Conservation (phyloP, 2,888 invertebrate species). For the Corbicula japonica region DNA sequence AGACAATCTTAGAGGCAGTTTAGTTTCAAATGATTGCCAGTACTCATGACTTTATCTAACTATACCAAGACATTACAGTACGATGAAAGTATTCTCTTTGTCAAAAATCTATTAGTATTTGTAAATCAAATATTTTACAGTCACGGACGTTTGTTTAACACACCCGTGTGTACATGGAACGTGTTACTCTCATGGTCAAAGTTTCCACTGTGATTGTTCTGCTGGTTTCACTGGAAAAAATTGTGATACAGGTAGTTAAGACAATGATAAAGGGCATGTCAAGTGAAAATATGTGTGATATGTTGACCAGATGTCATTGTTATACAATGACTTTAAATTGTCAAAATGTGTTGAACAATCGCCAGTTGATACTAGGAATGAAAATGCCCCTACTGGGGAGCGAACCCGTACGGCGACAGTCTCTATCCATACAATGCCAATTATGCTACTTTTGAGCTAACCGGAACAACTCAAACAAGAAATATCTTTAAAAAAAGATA, state of each 20-base stretch:
- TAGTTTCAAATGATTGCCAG: too few relatives aligned
- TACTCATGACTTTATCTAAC: too few relatives aligned
- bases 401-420: background rate
- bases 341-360: background rate
- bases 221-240: slow-evolving; percentile 10
- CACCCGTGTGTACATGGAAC: slow-evolving; percentile 14
- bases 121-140: background rate
- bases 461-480: too few relatives aligned
- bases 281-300: background rate
- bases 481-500: too few relatives aligned
- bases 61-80: too few relatives aligned
- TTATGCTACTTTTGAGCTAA: too few relatives aligned
- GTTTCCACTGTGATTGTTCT: slow-evolving; percentile 11
- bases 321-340: background rate
- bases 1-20: too few relatives aligned
- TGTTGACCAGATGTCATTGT: background rate
- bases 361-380: background rate
- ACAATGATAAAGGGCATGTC: background rate
- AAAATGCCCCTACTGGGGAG: background rate
- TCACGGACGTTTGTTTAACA: slow-evolving; percentile 14
- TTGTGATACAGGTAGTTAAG: slow-evolving; percentile 11
- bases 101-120: background rate
- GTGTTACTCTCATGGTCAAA: slow-evolving; percentile 8
- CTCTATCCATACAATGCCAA: background rate
- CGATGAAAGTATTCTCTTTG: background rate